Evolutionary conservation across 2,113 vertebrate genomes (phyloP).

Genomic region (Albula goreensis): DNA sequence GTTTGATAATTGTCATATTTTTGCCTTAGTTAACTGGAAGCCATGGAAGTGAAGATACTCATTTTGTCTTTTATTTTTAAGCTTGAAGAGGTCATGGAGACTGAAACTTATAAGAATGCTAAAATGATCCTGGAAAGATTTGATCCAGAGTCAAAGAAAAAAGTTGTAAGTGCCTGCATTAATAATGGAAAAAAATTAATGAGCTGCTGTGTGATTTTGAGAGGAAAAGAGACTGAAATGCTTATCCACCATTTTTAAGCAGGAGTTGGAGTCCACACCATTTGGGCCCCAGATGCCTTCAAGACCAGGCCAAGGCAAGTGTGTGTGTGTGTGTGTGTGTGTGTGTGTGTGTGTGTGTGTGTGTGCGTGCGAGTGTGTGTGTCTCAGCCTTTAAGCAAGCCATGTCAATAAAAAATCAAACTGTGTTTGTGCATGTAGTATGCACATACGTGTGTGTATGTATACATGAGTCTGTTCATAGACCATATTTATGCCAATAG

Average conservation of each 20-base stretch:
- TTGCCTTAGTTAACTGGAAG: neutral
- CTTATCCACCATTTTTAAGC: conserved; percentile 41
- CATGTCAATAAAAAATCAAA: too few relatives aligned
- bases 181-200: neutral
- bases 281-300: conserved; percentile 76
- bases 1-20: neutral
- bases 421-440: too few relatives aligned
- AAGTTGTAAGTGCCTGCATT: conserved; percentile 71
- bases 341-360: neutral
- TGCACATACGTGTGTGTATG: too few relatives aligned
- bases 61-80: conserved; percentile 50
- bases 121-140: conserved; percentile 98
- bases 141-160: conserved; percentile 89
- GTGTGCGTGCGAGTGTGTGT: too few relatives aligned
- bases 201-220: neutral
- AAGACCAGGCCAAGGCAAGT: conserved; percentile 89
- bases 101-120: conserved; percentile 95
- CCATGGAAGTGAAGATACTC: neutral
- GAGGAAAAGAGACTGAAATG: neutral
- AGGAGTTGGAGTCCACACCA: conserved; percentile 81
- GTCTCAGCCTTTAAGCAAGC: neutral
- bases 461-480: too few relatives aligned
- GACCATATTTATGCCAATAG: too few relatives aligned
- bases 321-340: neutral
- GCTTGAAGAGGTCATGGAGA: conserved; percentile 99